These are phyloP conservation scores for Stenurella melanura DNA, from an alignment of 2,888 invertebrate genomes.

Conservation along the genomic window DNA sequence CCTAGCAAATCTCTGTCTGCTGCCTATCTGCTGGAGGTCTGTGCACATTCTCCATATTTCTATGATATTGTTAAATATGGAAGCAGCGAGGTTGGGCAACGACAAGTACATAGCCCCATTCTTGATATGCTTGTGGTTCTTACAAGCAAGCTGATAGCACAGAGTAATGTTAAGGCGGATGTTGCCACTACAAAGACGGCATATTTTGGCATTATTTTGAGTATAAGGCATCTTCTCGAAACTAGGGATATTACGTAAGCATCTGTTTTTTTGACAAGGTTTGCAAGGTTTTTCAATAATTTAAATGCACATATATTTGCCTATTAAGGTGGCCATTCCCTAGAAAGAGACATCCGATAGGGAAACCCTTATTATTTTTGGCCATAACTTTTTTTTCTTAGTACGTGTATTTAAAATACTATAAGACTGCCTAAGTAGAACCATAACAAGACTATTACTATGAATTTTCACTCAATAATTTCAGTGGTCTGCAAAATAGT, in stretches of 20 bases:
- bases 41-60: conserved; percentile 64
- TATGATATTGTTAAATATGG: conserved; percentile 56
- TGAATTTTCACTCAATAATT: too few species aligned
- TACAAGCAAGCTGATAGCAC: conserved; percentile 55
- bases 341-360: too few species aligned
- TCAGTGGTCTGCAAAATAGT: too few species aligned
- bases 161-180: conserved; percentile 52
- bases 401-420: too few species aligned
- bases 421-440: too few species aligned
- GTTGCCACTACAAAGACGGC: conserved; percentile 52
- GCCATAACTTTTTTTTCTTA: too few species aligned
- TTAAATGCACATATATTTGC: too few species aligned
- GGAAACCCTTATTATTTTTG: too few species aligned
- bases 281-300: too few species aligned
- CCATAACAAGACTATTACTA: too few species aligned
- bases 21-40: conserved; percentile 79
- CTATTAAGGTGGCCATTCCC: too few species aligned
- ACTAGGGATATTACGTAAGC: conserved; percentile 57
- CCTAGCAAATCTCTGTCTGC: conserved; percentile 87
- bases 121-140: conserved; percentile 59
- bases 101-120: conserved; percentile 48
- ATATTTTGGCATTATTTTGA: conserved; percentile 58
- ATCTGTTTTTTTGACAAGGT: not conserved
- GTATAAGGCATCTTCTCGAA: conserved; percentile 59
- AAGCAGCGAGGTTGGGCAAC: conserved; percentile 41